phyloP scores from a whole-genome alignment of 1,140 invertebrate genomes.

The Bombus pyrosoma region DNA sequence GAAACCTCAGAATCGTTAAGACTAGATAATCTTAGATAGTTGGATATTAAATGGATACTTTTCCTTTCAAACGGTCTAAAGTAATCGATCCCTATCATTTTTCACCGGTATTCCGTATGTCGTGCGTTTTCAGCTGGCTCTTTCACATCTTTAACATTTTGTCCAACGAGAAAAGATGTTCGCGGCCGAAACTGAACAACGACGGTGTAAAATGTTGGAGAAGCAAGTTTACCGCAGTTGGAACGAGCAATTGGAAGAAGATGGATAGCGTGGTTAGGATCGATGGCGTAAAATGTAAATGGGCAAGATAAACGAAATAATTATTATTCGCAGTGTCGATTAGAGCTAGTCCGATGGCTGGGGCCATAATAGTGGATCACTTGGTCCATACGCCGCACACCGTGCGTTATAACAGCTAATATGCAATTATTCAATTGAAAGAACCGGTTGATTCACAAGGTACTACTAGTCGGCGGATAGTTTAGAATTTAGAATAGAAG shows the following conservation, averaged over 20 bases:
- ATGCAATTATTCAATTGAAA: slow-evolving; percentile 69
- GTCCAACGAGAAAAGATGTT: too few relatives aligned
- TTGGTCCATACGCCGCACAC: slow-evolving; percentile 39
- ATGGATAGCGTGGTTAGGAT: not conserved
- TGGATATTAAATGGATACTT: not conserved
- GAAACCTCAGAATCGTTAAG: too few relatives aligned
- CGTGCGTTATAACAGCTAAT: slow-evolving; percentile 55
- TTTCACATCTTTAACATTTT: too few relatives aligned
- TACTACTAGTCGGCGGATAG: slow-evolving; percentile 45
- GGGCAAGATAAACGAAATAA: slow-evolving; percentile 37
- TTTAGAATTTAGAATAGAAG: slow-evolving; percentile 38
- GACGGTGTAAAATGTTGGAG: too few relatives aligned
- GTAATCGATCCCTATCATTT: not conserved
- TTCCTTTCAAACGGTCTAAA: not conserved
- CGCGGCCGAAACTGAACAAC: too few relatives aligned
- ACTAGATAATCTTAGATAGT: too few relatives aligned
- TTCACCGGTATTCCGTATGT: too few relatives aligned
- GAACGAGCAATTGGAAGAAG: slow-evolving; percentile 6
- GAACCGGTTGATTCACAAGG: slow-evolving; percentile 49
- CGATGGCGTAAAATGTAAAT: slow-evolving; percentile 12
- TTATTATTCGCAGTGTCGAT: slow-evolving; percentile 51
- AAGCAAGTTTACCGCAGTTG: not conserved
- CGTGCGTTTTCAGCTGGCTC: too few relatives aligned
- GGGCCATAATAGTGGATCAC: slow-evolving; percentile 59
- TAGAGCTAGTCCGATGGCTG: slow-evolving; percentile 50